Conservation (phyloP, 1,140 invertebrate genomes). For the Phthorimaea operculella region DNA sequence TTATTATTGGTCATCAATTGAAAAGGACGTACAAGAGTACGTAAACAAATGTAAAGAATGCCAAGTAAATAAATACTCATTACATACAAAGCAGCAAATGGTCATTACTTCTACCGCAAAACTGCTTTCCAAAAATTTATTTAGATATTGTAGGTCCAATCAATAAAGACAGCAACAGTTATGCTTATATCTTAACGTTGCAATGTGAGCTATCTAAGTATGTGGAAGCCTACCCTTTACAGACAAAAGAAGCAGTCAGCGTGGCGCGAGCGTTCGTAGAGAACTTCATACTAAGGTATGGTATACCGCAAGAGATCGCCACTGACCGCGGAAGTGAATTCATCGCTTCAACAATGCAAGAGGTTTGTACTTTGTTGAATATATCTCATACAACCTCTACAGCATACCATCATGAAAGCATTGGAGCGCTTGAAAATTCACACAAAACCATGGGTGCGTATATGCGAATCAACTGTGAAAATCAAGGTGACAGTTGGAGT, state of each 20-base stretch:
- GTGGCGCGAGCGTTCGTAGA: constrained; percentile 1
- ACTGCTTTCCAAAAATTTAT: background rate
- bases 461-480: background rate
- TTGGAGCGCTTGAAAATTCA: background rate
- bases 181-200: background rate
- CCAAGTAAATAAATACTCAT: background rate
- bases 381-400: constrained; percentile 2
- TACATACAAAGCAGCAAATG: background rate
- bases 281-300: constrained; percentile 4
- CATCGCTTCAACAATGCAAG: background rate
- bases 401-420: constrained; percentile 1
- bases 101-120: background rate
- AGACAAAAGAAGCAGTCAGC: background rate
- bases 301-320: background rate
- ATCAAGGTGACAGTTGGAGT: background rate
- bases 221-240: constrained; percentile 2
- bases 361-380: constrained; percentile 1
- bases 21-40: background rate
- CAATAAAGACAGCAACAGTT: background rate
- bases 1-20: background rate
- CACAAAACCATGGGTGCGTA: background rate
- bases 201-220: constrained; percentile 1
- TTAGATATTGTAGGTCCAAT: background rate
- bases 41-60: background rate
- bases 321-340: constrained; percentile 5